These are phyloP conservation scores for Lycophotia porphyrea DNA, from an alignment of 2,888 invertebrate species.

Conservation along the genomic window DNA sequence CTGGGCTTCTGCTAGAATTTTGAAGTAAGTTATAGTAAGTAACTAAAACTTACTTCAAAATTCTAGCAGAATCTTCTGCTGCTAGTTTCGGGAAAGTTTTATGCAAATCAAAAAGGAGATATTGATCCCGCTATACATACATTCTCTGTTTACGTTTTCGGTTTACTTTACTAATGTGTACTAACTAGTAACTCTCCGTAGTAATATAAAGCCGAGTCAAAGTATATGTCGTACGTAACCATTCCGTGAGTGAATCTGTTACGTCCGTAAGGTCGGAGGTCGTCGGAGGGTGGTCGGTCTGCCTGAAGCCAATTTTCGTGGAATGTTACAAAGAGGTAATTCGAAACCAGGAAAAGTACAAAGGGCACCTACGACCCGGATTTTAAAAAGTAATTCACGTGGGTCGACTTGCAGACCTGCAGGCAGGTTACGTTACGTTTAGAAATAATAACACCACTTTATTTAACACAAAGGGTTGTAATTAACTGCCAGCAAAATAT, in stretches of 20 bases:
- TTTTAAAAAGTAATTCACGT: constrained; percentile 26
- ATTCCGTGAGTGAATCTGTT: constrained; percentile 1
- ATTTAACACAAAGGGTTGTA: constrained; percentile 19
- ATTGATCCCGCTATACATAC: too few species aligned
- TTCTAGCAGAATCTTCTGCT: too few species aligned
- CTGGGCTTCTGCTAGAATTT: not conserved
- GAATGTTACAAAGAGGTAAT: constrained; percentile 32
- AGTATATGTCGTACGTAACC: too few species aligned
- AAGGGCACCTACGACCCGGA: constrained; percentile 5
- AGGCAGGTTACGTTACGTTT: not conserved
- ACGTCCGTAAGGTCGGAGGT: not conserved
- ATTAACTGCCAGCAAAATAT: constrained; percentile 31
- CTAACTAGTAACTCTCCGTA: not conserved
- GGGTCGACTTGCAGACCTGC: not conserved
- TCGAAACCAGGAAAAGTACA: constrained; percentile 13
- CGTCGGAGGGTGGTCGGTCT: not conserved
- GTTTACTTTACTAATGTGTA: not conserved
- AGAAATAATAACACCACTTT: constrained; percentile 15
- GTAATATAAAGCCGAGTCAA: not conserved
- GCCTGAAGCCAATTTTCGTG: not conserved
- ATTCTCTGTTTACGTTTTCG: not conserved
- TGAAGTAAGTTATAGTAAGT: not conserved
- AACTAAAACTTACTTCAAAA: too few species aligned
- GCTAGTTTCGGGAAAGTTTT: not conserved
- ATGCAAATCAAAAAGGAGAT: not conserved